Base-by-base conservation (phyloP, 2,797 vertebrate species). In the Buceros bicornis region DNA sequence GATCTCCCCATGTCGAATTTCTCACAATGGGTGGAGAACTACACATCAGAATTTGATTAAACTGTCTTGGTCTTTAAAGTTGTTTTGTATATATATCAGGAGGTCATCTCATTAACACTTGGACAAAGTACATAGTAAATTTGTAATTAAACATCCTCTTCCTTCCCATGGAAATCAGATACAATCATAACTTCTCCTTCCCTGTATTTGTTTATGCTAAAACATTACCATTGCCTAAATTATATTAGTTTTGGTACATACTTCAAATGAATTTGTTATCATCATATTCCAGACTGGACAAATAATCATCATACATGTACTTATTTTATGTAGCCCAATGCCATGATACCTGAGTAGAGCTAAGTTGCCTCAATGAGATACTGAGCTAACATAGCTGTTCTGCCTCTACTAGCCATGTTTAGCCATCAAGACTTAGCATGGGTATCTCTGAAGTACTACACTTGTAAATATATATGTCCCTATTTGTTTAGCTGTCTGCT, bases 71-170 rank as follows among this genome's bases (percentile, higher is more conserved):
- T 74, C 90, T 96, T 97, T 97, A 96, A 97, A 97, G 96, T 82
- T 91, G 73, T 83, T 97, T 81, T 97, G 93, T 97, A 43, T 96
- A 74, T 91, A 58, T 90, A 93, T 50, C 53, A 82, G 71, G 76
- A 87, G 40, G 45, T 82, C 60, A 90, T 24, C 70, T 97, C 65
- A 87, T 94, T 96, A 97, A 94, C 91, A 70, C 42, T 97, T 96
- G 93, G 95, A 96, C 96, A 91, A 97, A 96, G 92, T 94, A 97
- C 96, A 97, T 91, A 97, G 94, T 93, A 95, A 93, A 53, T 95
- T 92, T 95, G 73, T 74, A 91, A 93, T 94, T 95, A 96, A 96
- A 97, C 94, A 95, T 97, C 97, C 95, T 96, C 18, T 96, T 95
- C 93, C 93, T 95, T 96, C 93, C 81, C 77, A 54, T 82, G 93